phyloP scores from a whole-genome alignment of 1,140 invertebrate species.

The Prorops nasuta region DNA sequence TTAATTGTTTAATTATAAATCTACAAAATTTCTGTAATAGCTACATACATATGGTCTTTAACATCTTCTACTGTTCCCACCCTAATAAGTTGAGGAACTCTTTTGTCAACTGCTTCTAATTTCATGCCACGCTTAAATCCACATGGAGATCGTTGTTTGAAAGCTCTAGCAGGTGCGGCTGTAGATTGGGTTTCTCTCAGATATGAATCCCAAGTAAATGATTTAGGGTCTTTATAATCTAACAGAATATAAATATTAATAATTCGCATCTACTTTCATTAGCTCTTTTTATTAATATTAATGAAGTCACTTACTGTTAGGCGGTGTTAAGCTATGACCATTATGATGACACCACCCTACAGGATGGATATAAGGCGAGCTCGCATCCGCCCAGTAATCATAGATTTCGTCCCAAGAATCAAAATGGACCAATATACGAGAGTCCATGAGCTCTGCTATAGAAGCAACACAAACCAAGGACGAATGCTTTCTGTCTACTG shows the following conservation, averaged over 20 bases:
- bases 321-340: slow-evolving; percentile 77
- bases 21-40: background rate
- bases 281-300: background rate
- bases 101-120: slow-evolving; percentile 86
- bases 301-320: slow-evolving; percentile 67
- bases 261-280: slow-evolving; percentile 10
- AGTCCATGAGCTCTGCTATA: slow-evolving; percentile 79
- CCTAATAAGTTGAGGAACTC: slow-evolving; percentile 78
- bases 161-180: slow-evolving; percentile 80
- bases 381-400: slow-evolving; percentile 90
- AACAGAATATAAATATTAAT: slow-evolving; percentile 25
- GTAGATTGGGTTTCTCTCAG: slow-evolving; percentile 72
- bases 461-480: slow-evolving; percentile 85
- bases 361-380: slow-evolving; percentile 90
- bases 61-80: slow-evolving; percentile 82
- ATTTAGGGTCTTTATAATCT: slow-evolving; percentile 71
- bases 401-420: slow-evolving; percentile 93
- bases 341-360: slow-evolving; percentile 89
- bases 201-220: slow-evolving; percentile 86
- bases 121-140: slow-evolving; percentile 87
- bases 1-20: background rate
- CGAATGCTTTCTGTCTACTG: slow-evolving; percentile 88
- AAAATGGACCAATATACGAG: slow-evolving; percentile 87
- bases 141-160: slow-evolving; percentile 74
- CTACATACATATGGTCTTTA: slow-evolving; percentile 62